Conservation (phyloP, 2,888 invertebrate species). For the Cheilosia urbana region DNA sequence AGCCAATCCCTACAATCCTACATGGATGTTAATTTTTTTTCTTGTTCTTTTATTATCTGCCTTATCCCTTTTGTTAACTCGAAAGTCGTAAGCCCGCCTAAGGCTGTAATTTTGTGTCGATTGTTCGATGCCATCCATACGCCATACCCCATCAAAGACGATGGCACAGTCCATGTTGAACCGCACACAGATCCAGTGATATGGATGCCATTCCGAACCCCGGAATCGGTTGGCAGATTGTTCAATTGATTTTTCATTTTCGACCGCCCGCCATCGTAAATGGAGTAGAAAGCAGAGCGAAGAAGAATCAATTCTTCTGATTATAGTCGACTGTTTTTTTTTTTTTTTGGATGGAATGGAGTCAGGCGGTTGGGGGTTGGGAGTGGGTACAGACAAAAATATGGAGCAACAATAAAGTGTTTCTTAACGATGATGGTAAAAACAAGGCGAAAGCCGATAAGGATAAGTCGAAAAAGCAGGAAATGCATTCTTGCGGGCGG, state of each 20-base stretch:
- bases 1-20: conserved; percentile 38
- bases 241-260: conserved; percentile 65
- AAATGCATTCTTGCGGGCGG: conserved; percentile 34
- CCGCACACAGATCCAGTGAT: conserved; percentile 34
- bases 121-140: conserved; percentile 52
- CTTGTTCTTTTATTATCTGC: background rate
- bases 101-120: conserved; percentile 66
- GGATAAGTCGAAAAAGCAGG: conserved; percentile 9
- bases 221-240: conserved; percentile 53
- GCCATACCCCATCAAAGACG: conserved; percentile 31
- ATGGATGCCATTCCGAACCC: conserved; percentile 7
- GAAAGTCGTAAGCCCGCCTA: conserved; percentile 56
- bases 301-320: conserved; percentile 54
- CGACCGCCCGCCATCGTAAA: conserved; percentile 34
- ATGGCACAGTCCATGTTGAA: conserved; percentile 21
- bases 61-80: conserved; percentile 40
- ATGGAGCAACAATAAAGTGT: background rate
- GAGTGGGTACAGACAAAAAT: background rate
- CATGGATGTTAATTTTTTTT: background rate
- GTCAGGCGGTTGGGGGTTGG: background rate
- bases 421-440: background rate
- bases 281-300: conserved; percentile 41
- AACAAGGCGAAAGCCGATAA: background rate
- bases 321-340: conserved; percentile 13
- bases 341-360: background rate